Percentiles rank a stretch among this genome's conserved stretches.
phyloP scores from a whole-genome alignment of 2,888 invertebrate species.

The Scaptomyza polygonia region DNA sequence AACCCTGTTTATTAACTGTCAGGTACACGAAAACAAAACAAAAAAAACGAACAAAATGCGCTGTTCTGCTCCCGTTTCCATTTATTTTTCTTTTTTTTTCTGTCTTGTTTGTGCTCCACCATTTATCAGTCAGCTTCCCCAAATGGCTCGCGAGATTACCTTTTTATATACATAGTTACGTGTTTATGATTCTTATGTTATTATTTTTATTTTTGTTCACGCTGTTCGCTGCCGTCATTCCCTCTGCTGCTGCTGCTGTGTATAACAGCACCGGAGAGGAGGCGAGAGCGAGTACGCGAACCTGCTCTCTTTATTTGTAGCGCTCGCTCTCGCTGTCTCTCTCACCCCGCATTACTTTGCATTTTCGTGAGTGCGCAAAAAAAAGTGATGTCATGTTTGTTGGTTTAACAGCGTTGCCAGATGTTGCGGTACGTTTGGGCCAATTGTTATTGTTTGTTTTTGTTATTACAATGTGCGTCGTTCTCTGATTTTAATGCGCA shows the following conservation, averaged over 20 bases:
- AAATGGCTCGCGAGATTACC: constrained; percentile 43
- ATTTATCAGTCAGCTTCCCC: constrained; percentile 58
- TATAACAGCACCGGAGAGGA: constrained; percentile 48
- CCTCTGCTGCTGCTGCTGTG: constrained; percentile 43
- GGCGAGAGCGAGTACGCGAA: constrained; percentile 19
- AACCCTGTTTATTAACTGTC: constrained; percentile 69
- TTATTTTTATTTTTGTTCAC: constrained; percentile 69
- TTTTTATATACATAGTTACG: constrained; percentile 74
- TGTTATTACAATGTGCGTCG: constrained; percentile 52
- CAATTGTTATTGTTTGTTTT: constrained; percentile 49
- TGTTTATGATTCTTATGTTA: constrained; percentile 75
- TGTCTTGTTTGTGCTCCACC: constrained; percentile 8
- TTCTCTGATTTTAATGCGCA: constrained; percentile 56
- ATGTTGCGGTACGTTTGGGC: constrained; percentile 51
- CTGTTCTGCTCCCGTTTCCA: constrained; percentile 37
- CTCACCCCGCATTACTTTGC: constrained; percentile 60
- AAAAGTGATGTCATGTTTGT: constrained; percentile 82
- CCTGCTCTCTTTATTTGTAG: constrained; percentile 18
- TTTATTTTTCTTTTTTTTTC: constrained; percentile 12
- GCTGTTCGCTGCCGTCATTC: constrained; percentile 50
- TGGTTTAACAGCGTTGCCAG: constrained; percentile 73
- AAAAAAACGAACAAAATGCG: constrained; percentile 21
- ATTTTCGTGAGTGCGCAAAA: constrained; percentile 74
- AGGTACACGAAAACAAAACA: constrained; percentile 20
- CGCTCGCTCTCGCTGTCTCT: not conserved